Evolutionary conservation across 2,797 vertebrate species (phyloP), one percentile per base, ranked within the genome.

Genomic region (Thamnophis elegans): DNA sequence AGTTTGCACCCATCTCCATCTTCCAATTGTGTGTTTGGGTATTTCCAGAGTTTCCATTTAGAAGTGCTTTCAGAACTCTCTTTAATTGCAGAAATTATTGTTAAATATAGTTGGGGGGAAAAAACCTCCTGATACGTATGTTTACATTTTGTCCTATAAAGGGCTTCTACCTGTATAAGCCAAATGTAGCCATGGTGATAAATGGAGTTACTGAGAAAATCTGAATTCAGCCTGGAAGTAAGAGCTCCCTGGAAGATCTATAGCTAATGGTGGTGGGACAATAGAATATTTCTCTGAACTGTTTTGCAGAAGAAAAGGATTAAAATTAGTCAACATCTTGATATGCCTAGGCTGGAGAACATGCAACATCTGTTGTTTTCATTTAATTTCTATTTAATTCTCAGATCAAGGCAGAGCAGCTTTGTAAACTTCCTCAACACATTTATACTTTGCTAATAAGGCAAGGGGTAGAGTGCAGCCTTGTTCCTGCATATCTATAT

Each of bases 61-160:
- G 42, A 14, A 0, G 0, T 1, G 1, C 0, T 18, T 22, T 11
- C 47, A 28, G 42, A 13, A 28, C n/a, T 14, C n/a, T 60, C 3
- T 58, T 55, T 82, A n/a, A 9, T 58, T 25, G 12, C 26, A n/a
- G 11, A 51, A 51, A 56, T 47, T 58, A 56, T 86, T 87, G 32
- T 47, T 88, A 82, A 62, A 16, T 65, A 86, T 60, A n/a, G 20
- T 6, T 65, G 47, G 47, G 47, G 47, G 42, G 18, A 42, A 7
- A 60, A 16, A 62, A 62, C 18, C 25, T 16, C 6, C 32, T 47
- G 55, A 32, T 93, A n/a, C n/a, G 32, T 62, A 42, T 55, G 32
- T 62, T 62, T 42, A n/a, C 68, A 91, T 32, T 26, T 82, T 47
- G 36, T 13, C 26, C 36, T 53, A 85, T 82, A 36, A 55, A 60